A percentile compares a stretch with the other conserved stretches of the same genome.
Evolutionary conservation across 1,140 invertebrate species (phyloP).

Genomic region (Ostrea edulis): DNA sequence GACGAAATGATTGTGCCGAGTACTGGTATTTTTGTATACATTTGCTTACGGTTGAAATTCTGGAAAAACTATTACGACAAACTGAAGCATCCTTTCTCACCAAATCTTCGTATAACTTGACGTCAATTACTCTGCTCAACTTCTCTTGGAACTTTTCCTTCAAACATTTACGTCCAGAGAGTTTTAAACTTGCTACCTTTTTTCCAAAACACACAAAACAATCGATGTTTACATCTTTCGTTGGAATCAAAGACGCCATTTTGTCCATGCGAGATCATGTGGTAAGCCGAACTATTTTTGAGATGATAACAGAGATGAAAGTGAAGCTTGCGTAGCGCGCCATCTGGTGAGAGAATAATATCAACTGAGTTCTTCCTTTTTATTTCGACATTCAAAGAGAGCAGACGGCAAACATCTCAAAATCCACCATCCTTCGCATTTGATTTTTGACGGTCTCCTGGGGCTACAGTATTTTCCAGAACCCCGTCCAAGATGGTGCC

Average conservation of each 20-base stretch:
- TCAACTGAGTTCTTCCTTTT: too few species aligned
- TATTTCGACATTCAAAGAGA: too few species aligned
- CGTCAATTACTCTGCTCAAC: not conserved
- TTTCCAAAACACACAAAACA: not conserved
- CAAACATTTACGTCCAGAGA: not conserved
- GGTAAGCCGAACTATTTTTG: not conserved
- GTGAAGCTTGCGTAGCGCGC: too few species aligned
- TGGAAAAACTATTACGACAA: not conserved
- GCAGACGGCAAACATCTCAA: too few species aligned
- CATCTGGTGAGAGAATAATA: not conserved
- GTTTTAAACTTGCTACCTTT: not conserved
- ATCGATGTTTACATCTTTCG: not conserved
- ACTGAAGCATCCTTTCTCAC: not conserved
- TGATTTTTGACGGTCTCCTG: too few species aligned
- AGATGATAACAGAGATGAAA: not conserved
- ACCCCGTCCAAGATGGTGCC: too few species aligned
- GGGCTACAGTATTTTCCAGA: too few species aligned
- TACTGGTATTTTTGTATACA: not conserved
- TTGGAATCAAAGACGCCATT: not conserved
- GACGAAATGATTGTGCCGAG: not conserved
- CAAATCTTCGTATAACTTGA: not conserved
- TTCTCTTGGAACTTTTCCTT: not conserved
- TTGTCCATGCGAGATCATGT: not conserved
- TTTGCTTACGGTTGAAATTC: not conserved
- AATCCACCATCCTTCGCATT: too few species aligned